A percentile compares a stretch with the other conserved stretches of the same genome.
These are phyloP conservation scores for Lasioglossum pauxillum DNA, from an alignment of 2,888 invertebrate genomes.

Conservation along the genomic window DNA sequence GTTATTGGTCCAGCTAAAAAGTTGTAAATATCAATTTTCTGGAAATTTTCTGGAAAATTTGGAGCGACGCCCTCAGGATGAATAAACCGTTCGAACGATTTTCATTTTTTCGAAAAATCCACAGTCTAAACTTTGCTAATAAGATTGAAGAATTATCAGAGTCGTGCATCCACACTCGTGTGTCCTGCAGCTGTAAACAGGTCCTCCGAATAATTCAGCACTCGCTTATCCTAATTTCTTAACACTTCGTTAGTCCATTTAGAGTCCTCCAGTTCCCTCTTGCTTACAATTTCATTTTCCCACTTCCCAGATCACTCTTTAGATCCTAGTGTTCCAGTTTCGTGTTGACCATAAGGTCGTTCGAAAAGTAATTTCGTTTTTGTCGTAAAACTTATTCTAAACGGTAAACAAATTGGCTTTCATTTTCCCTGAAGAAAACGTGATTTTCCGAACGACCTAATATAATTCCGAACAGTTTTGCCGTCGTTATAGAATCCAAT, in stretches of 20 bases:
- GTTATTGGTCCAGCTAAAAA: no score
- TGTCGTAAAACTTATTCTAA: no score
- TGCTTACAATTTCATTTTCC: not conserved
- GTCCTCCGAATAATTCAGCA: not conserved
- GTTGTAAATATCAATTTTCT: no score
- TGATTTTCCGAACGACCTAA: no score
- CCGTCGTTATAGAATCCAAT: not conserved
- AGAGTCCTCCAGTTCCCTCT: not conserved
- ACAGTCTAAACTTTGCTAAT: not conserved
- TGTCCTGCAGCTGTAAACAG: not conserved
- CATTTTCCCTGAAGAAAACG: no score
- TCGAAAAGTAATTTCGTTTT: no score
- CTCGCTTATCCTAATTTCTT: constrained; percentile 2
- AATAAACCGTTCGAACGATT: not conserved
- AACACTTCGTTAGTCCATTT: not conserved
- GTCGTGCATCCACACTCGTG: not conserved
- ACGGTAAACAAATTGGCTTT: no score
- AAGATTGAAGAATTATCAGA: not conserved
- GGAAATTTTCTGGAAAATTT: no score
- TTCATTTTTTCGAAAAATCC: no score
- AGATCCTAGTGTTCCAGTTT: not conserved
- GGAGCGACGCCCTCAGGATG: not conserved
- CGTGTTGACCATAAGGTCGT: not conserved
- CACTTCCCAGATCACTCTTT: not conserved
- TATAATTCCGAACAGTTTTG: not conserved